Percentiles rank a stretch among this genome's conserved stretches.
Conservation (phyloP, 2,888 invertebrate species). For the Rhabditophanes sp. region DNA sequence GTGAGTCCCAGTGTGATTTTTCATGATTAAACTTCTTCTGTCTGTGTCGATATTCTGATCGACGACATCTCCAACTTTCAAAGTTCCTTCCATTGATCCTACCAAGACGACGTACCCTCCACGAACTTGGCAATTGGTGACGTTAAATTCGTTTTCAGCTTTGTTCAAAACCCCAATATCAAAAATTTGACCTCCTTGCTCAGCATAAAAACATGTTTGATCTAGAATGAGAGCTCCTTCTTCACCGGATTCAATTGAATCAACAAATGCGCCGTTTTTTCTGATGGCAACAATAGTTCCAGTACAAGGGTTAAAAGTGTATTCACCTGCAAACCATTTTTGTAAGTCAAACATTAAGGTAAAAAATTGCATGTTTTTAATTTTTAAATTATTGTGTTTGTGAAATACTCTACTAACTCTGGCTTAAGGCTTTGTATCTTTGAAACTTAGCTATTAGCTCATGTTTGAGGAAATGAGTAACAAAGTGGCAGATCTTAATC, state of each 20-base stretch:
- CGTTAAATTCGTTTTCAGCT: conserved; percentile 63
- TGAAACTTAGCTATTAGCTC: no score
- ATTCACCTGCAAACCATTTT: no score
- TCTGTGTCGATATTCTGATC: conserved; percentile 63
- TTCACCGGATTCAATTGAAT: conserved; percentile 64
- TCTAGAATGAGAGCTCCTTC: conserved; percentile 81
- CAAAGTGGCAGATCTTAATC: no score
- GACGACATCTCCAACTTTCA: conserved; percentile 71
- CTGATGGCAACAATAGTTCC: conserved; percentile 64
- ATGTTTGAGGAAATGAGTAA: no score
- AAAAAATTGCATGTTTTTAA: no score
- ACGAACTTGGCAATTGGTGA: conserved; percentile 79
- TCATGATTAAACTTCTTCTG: conserved; percentile 72
- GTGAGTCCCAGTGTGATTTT: conserved; percentile 94
- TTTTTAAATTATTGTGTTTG: no score
- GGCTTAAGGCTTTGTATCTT: no score
- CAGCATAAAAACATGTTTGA: conserved; percentile 86
- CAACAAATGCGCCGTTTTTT: conserved; percentile 63
- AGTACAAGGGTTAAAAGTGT: conserved; percentile 57
- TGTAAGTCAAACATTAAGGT: conserved; percentile 1
- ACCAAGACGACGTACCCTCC: conserved; percentile 88
- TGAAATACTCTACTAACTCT: no score
- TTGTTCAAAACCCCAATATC: conserved; percentile 77
- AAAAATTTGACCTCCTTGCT: conserved; percentile 93
- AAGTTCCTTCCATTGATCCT: conserved; percentile 66